These are phyloP conservation scores for Grus americana DNA, from an alignment of 2,113 vertebrate species.

Conservation along the genomic window DNA sequence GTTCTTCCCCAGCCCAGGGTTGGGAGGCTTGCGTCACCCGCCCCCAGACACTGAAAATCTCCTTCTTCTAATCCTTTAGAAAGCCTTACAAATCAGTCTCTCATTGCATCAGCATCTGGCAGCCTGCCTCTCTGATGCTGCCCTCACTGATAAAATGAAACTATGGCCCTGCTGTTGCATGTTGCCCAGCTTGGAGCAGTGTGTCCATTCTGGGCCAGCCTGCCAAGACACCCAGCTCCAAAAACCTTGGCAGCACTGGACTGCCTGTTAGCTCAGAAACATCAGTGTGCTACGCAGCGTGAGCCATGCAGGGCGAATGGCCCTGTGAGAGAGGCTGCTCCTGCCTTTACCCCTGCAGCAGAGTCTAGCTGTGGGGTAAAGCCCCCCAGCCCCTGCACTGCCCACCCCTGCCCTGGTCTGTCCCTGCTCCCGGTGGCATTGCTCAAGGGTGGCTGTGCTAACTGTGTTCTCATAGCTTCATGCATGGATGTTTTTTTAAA, in stretches of 20 bases:
- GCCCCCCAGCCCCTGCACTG: neutral
- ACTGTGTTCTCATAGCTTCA: neutral
- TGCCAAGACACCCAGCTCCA: neutral
- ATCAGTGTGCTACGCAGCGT: accelerated
- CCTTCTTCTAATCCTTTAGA: neutral
- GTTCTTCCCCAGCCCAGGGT: neutral
- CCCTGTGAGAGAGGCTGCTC: neutral
- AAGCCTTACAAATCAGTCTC: neutral
- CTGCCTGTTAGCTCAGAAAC: accelerated
- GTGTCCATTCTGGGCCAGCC: accelerated
- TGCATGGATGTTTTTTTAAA: neutral
- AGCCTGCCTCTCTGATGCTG: neutral
- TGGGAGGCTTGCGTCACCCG: neutral
- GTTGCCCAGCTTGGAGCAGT: neutral
- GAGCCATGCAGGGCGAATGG: neutral
- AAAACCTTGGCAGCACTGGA: neutral
- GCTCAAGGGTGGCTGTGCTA: neutral
- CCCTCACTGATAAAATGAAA: neutral
- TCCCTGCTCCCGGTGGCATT: accelerated
- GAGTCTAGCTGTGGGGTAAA: neutral
- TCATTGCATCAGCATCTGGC: neutral
- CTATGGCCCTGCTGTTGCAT: neutral
- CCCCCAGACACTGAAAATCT: neutral
- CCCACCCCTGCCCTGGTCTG: neutral
- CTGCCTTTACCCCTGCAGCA: neutral